Evolutionary conservation across 2,113 vertebrate species (phyloP).

Genomic region (Fregata magnificens): DNA sequence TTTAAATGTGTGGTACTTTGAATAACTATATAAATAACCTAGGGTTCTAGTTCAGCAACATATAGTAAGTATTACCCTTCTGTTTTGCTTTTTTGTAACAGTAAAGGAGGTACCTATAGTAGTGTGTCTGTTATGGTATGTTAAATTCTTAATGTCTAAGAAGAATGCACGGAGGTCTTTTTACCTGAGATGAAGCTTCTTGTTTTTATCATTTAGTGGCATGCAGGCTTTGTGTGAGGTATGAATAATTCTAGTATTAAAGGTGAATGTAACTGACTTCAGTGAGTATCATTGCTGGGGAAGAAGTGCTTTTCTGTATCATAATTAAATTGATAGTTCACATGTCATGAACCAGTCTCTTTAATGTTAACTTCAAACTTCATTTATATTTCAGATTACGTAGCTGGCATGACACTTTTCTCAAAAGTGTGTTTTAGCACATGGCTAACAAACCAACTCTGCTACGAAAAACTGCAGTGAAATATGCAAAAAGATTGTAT

Average conservation of each 20-base stretch:
- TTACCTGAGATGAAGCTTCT: neutral
- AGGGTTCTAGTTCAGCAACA: neutral
- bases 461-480: neutral
- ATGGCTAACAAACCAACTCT: neutral
- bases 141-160: neutral
- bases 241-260: neutral
- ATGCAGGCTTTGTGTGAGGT: neutral
- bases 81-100: neutral
- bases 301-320: neutral
- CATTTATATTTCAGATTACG: neutral
- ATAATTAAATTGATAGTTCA: neutral
- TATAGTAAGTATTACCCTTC: neutral
- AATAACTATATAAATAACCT: neutral
- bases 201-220: neutral
- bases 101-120: neutral
- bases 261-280: neutral
- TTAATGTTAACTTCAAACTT: neutral
- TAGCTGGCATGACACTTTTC: neutral
- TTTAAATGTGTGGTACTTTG: neutral
- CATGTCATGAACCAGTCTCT: neutral
- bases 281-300: neutral
- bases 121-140: neutral
- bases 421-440: neutral
- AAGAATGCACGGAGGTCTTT: neutral
- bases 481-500: neutral